Evolutionary conservation across 2,113 vertebrate species (phyloP).

Genomic region (Geococcyx californianus): DNA sequence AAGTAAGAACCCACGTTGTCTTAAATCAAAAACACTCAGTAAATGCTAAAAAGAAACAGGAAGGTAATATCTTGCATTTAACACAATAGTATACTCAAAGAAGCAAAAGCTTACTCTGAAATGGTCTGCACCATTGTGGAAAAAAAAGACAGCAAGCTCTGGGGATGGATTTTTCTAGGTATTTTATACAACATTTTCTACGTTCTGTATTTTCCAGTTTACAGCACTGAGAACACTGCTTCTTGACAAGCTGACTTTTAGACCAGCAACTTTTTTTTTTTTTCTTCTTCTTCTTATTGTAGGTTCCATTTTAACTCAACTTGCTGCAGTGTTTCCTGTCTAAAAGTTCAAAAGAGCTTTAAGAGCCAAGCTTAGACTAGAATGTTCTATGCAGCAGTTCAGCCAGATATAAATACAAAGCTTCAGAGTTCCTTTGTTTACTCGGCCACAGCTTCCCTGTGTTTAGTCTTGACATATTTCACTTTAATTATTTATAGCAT

Average conservation of each 20-base stretch:
- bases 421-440: conserved; percentile 31
- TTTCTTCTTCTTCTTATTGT: not conserved
- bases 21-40: not conserved
- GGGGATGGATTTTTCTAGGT: not conserved
- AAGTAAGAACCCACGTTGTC: not conserved
- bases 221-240: not conserved
- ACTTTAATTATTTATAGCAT: conserved; percentile 39
- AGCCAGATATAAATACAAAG: not conserved
- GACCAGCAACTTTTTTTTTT: accelerated
- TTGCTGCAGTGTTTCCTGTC: conserved; percentile 17
- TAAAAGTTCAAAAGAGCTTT: conserved; percentile 10
- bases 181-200: not conserved
- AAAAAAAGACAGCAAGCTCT: not conserved
- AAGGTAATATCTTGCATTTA: not conserved
- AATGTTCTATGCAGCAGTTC: not conserved
- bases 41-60: not conserved
- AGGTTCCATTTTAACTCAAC: not conserved
- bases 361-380: not conserved
- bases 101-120: not conserved
- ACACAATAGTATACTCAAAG: not conserved
- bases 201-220: not conserved
- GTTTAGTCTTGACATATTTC: not conserved
- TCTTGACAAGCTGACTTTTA: not conserved
- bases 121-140: not conserved
- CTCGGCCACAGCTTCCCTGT: not conserved